Evolutionary conservation across 2,888 invertebrate species (phyloP).

Genomic region (Caenorhabditis sp.): DNA sequence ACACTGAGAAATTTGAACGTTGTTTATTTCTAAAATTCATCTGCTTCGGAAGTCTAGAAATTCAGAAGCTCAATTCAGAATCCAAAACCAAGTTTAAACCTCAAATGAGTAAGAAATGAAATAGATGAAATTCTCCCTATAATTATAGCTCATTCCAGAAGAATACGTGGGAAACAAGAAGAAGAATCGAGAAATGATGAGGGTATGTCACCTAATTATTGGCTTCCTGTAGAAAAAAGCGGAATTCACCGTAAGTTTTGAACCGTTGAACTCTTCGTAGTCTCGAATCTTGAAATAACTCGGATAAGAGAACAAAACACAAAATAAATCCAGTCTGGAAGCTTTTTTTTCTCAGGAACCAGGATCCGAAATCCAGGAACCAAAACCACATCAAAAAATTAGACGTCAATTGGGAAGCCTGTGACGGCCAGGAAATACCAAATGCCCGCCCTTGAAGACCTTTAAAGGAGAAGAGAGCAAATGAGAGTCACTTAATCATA

Average conservation of each 20-base stretch:
- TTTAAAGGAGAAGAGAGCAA: neutral
- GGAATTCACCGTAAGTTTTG: conserved; percentile 1
- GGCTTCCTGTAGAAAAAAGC: neutral
- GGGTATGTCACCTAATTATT: too few species aligned
- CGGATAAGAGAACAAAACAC: neutral
- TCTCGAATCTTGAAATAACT: neutral
- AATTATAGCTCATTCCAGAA: too few species aligned
- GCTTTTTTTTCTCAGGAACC: neutral
- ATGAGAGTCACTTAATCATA: neutral
- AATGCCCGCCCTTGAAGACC: neutral
- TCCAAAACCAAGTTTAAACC: too few species aligned
- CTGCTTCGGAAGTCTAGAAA: too few species aligned
- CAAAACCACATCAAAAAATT: neutral
- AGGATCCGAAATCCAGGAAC: neutral
- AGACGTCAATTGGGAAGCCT: conserved; percentile 7
- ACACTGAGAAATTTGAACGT: neutral
- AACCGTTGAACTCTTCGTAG: neutral
- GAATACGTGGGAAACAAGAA: too few species aligned
- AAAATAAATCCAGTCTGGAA: neutral
- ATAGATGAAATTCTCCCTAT: too few species aligned
- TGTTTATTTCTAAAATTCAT: too few species aligned
- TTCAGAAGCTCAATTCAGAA: too few species aligned
- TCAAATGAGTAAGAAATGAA: too few species aligned
- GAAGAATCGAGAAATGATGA: too few species aligned
- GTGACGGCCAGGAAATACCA: neutral